These are phyloP conservation scores for Dynastes maya DNA, from an alignment of 2,888 invertebrate genomes.

Conservation along the genomic window DNA sequence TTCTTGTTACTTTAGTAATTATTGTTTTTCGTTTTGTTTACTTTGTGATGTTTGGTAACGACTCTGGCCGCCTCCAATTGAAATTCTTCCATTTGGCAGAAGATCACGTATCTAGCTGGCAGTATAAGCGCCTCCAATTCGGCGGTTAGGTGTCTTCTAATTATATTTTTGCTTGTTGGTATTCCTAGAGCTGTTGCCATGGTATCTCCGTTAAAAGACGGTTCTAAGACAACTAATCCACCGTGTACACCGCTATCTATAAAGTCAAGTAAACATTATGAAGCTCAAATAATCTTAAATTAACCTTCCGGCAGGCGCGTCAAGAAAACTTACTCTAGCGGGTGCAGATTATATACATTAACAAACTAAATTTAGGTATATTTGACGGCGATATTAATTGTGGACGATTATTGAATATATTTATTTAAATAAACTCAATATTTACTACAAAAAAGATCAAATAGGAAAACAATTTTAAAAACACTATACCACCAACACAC, in stretches of 20 bases:
- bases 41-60: conserved; percentile 74
- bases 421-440: too few species aligned
- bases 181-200: conserved; percentile 95
- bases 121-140: conserved; percentile 93
- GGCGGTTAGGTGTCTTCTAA: conserved; percentile 90
- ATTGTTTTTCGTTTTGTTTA: conserved; percentile 67
- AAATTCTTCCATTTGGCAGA: conserved; percentile 89
- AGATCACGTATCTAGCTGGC: conserved; percentile 94
- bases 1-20: conserved; percentile 60
- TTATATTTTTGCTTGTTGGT: conserved; percentile 93
- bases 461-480: too few species aligned
- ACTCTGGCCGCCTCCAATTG: conserved; percentile 84
- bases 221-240: conserved; percentile 92
- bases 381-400: too few species aligned
- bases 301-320: too few species aligned
- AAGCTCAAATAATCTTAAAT: too few species aligned
- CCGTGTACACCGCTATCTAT: conserved; percentile 96
- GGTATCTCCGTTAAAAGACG: conserved; percentile 94
- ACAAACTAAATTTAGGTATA: too few species aligned
- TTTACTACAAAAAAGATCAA: too few species aligned
- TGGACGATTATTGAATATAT: too few species aligned
- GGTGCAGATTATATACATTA: too few species aligned
- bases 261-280: not conserved
- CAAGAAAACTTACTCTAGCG: too few species aligned
- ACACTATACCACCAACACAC: too few species aligned